Evolutionary conservation across 1,140 invertebrate species (phyloP).

Genomic region (Zaprionus tsacasi): DNA sequence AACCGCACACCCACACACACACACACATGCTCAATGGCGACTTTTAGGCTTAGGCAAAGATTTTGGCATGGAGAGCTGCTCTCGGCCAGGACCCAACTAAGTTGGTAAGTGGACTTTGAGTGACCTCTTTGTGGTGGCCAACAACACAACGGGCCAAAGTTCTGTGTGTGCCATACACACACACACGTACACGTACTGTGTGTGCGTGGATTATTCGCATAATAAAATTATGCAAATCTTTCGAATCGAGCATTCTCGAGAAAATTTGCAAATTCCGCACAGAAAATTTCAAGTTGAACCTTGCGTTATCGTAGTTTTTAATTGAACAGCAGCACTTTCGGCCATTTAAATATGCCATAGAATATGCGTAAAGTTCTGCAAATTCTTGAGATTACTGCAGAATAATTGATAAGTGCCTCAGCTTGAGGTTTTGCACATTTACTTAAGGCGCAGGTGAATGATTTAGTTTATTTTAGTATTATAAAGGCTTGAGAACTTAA

Average conservation of each 20-base stretch:
- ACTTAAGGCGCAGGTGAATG: not conserved
- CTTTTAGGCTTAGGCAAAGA: conserved; percentile 77
- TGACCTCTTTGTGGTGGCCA: conserved; percentile 72
- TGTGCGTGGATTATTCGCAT: conserved; percentile 43
- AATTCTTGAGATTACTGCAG: not conserved
- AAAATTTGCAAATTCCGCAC: not conserved
- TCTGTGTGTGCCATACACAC: conserved; percentile 18
- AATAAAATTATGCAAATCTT: conserved; percentile 80
- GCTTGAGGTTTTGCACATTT: not conserved
- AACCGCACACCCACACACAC: conserved; percentile 22
- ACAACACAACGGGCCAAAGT: conserved; percentile 27
- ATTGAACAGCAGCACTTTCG: not conserved
- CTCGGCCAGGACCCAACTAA: conserved; percentile 41
- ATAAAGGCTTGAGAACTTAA: conserved; percentile 22
- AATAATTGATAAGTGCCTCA: not conserved
- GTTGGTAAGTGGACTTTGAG: conserved; percentile 80
- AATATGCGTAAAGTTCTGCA: not conserved
- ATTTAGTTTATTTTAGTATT: not conserved
- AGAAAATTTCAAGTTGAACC: not conserved
- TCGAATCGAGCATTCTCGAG: not conserved
- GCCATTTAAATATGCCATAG: not conserved
- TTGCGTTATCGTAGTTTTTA: conserved; percentile 2
- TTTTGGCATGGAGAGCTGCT: conserved; percentile 43
- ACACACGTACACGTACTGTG: not conserved
- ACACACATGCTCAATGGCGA: conserved; percentile 40